Base-by-base conservation (phyloP, 2,888 invertebrate species). In the Neria commutata region DNA sequence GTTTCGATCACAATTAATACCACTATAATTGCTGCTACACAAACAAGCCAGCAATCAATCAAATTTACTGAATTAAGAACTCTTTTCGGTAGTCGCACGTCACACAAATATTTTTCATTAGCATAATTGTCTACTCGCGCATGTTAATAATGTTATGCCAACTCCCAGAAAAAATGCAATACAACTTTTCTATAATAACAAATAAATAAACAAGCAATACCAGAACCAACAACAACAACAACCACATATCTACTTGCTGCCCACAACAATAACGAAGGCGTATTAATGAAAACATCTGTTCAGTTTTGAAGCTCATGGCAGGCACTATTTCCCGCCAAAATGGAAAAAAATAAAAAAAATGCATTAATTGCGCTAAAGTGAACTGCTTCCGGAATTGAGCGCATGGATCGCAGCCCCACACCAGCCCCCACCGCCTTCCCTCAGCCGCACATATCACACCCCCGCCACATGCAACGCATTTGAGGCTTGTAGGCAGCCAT, bases 101-200 rank as follows among this genome's bases (percentile, higher is more conserved):
- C n/a, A 29, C 6, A 37, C 11, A 37, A 37, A 37, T 11, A 19
- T 5, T 19, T 19, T 3, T 42, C 42, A 42, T 42, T 42, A 42
- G 10, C 17, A 42, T 42, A 42, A 42, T 42, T 17, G 42, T 42
- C 42, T 42, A 21, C 42, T 42, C 42, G 17, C 37, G 21, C 42
- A 19, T 42, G 42, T 42, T 42, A 42, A 42, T 42, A 42, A 17
- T 42, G 14, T 6, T 42, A 17, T 17, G n/a, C 5, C 14, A 21
- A 42, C 19, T 17, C 17, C 17, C 42, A 3, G 5, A 42, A 42
- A 19, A 42, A 42, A 19, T 42, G 21, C 14, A 42, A 42, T 19
- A 42, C 4, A 42, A 42, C 42, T 42, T 42, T 17, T 42, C 42
- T 42, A 42, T 42, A 42, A 42, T 6, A 42, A 42, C 42, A 42